Conservation (phyloP, 2,888 invertebrate genomes). For the Acleris literana region DNA sequence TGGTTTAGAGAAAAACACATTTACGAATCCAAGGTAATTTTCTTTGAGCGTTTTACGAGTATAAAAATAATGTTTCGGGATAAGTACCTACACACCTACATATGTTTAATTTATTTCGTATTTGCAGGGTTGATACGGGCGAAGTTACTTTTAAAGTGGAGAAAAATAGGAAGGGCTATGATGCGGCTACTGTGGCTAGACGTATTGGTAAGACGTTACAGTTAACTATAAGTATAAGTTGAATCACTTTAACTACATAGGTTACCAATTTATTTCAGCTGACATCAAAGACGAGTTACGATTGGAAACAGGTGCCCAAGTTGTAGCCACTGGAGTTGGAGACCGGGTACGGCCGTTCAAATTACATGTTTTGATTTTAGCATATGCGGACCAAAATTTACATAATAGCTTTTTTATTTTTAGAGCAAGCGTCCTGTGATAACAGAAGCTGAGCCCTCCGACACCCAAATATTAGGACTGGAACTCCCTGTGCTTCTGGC, state of each 20-base stretch:
- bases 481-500: constrained; percentile 69
- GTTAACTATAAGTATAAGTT: too few species aligned
- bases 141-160: constrained; percentile 91
- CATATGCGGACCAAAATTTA: background rate
- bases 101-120: constrained; percentile 32
- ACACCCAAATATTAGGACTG: constrained; percentile 58
- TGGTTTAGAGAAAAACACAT: constrained; percentile 85
- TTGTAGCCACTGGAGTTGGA: constrained; percentile 90
- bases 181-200: constrained; percentile 86
- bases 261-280: constrained; percentile 54
- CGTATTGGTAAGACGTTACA: constrained; percentile 82
- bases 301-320: constrained; percentile 86
- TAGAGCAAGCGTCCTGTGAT: constrained; percentile 73
- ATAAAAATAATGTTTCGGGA: background rate
- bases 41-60: background rate
- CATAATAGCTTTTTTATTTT: constrained; percentile 35
- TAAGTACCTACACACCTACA: background rate
- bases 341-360: constrained; percentile 85
- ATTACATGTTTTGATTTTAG: background rate
- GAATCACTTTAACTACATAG: too few species aligned
- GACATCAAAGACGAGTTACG: constrained; percentile 87
- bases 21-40: constrained; percentile 85
- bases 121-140: constrained; percentile 87
- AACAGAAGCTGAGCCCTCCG: constrained; percentile 55
- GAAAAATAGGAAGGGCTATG: constrained; percentile 85